These are phyloP conservation scores for Phylloscopus collybita DNA, from an alignment of 2,797 vertebrate species.

Conservation along the genomic window DNA sequence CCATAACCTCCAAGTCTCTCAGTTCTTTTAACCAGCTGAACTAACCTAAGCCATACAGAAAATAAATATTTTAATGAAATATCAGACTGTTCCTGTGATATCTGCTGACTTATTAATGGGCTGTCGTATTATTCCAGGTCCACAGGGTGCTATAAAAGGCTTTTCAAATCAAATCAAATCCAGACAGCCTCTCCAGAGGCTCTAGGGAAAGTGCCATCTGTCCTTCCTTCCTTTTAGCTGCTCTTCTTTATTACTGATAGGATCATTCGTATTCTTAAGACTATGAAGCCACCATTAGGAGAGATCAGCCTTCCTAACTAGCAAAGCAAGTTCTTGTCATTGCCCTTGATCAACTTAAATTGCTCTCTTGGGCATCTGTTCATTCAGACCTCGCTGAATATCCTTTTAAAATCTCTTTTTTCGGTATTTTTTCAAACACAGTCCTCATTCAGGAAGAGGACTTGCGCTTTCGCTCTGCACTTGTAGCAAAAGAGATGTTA, in stretches of 20 bases:
- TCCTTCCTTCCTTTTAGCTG: neutral
- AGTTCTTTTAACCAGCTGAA: neutral
- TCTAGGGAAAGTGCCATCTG: slow-evolving; percentile 22
- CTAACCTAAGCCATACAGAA: neutral
- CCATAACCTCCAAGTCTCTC: neutral
- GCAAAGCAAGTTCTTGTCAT: slow-evolving; percentile 12
- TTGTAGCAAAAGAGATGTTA: neutral
- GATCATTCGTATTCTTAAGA: slow-evolving; percentile 21
- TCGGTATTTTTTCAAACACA: neutral
- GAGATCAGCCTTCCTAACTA: slow-evolving; percentile 12
- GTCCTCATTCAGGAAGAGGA: neutral
- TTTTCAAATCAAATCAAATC: slow-evolving; percentile 31
- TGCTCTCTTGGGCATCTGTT: neutral
- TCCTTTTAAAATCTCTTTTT: neutral
- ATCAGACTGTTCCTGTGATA: neutral
- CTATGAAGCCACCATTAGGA: neutral
- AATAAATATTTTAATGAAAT: neutral
- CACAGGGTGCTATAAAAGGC: slow-evolving; percentile 6
- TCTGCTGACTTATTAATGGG: neutral
- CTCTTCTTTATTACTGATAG: slow-evolving; percentile 18
- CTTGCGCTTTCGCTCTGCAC: neutral
- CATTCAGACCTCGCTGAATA: neutral
- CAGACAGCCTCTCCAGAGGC: neutral
- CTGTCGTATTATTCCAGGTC: neutral
- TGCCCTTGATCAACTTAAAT: slow-evolving; percentile 16